These are phyloP conservation scores for Diarsia dahlii DNA, from an alignment of 2,888 invertebrate species.

Conservation along the genomic window DNA sequence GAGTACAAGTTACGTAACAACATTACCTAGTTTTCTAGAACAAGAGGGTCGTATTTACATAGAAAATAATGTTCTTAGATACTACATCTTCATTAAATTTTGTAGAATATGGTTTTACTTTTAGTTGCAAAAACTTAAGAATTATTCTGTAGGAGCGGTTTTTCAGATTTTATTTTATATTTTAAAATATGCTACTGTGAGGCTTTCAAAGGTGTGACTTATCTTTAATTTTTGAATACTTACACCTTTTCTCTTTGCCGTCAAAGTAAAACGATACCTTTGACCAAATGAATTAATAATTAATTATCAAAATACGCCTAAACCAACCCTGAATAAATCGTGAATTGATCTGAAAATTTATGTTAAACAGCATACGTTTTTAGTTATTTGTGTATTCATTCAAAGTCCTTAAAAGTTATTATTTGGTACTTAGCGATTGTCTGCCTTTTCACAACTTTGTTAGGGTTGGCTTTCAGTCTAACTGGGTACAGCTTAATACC, in stretches of 20 bases:
- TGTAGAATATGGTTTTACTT: conserved; percentile 44
- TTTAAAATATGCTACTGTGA: neutral
- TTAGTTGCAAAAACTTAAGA: conserved; percentile 21
- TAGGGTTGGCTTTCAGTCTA: neutral
- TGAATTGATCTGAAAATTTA: conserved; percentile 5
- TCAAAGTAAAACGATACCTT: neutral
- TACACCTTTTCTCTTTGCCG: no score
- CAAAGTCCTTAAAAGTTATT: neutral
- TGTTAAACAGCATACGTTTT: neutral
- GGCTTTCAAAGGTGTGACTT: neutral
- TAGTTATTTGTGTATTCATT: conserved; percentile 16
- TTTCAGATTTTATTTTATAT: neutral
- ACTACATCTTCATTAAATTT: conserved; percentile 35
- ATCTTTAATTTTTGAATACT: neutral
- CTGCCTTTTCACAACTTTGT: neutral
- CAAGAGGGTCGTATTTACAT: conserved; percentile 21
- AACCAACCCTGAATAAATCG: conserved; percentile 18
- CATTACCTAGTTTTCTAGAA: conserved; percentile 8
- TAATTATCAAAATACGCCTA: neutral
- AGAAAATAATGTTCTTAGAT: conserved; percentile 31
- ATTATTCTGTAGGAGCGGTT: neutral
- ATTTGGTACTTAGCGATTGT: neutral
- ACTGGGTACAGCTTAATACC: neutral
- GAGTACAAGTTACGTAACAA: neutral
- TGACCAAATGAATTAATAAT: neutral